phyloP scores from a whole-genome alignment of 37 sponge, comb jelly and placozoan species.

The Theonella swinhoei region DNA sequence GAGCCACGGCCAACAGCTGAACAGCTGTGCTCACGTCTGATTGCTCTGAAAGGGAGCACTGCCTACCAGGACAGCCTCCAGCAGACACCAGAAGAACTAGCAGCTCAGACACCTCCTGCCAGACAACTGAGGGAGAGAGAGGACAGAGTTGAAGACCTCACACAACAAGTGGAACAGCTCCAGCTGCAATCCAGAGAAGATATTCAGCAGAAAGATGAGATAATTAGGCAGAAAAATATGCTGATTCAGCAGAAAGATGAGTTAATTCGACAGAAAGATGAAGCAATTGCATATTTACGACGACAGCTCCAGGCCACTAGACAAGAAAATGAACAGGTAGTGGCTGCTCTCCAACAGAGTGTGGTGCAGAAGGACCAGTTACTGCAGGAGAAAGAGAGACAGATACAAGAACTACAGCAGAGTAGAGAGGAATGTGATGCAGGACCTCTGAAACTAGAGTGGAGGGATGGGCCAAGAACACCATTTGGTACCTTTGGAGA shows the following conservation, averaged over 20 bases:
- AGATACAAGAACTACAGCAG: neutral
- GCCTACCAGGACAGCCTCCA: neutral
- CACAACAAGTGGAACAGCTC: neutral
- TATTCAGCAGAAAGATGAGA: neutral
- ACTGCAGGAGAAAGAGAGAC: neutral
- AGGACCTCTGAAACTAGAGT: neutral
- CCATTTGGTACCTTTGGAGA: neutral
- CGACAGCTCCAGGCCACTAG: no score
- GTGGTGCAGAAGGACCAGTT: neutral
- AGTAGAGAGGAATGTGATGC: neutral
- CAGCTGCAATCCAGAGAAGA: neutral
- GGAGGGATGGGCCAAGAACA: slow-evolving; percentile 1
- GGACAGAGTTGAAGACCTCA: neutral
- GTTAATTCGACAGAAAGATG: neutral
- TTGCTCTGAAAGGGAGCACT: neutral
- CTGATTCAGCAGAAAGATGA: neutral
- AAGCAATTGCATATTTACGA: neutral
- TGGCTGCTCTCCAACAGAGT: neutral
- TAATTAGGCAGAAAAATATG: neutral
- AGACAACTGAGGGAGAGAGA: neutral
- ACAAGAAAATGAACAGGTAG: neutral
- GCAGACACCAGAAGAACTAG: neutral
- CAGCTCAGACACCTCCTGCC: neutral
- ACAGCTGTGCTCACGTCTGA: neutral
- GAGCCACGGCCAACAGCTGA: slow-evolving; percentile 3